phyloP scores from a whole-genome alignment of 2,113 vertebrate species.

The Hepsetus odoe region DNA sequence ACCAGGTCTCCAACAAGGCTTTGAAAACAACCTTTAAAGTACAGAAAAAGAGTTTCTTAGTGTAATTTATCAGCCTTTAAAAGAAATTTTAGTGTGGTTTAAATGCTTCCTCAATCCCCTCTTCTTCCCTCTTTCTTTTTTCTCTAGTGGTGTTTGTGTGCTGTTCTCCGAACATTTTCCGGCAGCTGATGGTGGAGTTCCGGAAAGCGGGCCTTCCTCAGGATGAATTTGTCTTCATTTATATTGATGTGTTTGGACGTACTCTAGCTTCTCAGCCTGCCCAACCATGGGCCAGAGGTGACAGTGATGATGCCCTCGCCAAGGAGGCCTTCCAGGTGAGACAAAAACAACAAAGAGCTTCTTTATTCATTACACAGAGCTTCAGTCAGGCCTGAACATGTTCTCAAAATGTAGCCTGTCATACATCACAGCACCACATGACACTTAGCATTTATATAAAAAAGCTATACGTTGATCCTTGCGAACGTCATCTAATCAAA shows the following conservation, averaged over 20 bases:
- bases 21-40: not conserved
- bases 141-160: slow-evolving; percentile 88
- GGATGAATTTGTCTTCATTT: slow-evolving; percentile 88
- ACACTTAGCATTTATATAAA: too few species aligned
- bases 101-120: not conserved
- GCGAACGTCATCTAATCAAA: too few species aligned
- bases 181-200: slow-evolving; percentile 85
- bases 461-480: too few species aligned
- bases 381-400: too few species aligned
- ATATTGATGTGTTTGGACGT: slow-evolving; percentile 86
- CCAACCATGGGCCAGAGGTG: slow-evolving; percentile 83
- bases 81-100: too few species aligned
- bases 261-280: slow-evolving; percentile 73
- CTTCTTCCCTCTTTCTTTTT: not conserved
- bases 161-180: slow-evolving; percentile 83
- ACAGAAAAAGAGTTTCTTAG: not conserved
- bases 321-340: slow-evolving; percentile 84
- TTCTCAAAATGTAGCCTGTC: too few species aligned
- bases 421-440: too few species aligned
- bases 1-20: not conserved
- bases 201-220: slow-evolving; percentile 72
- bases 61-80: not conserved
- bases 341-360: not conserved
- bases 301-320: slow-evolving; percentile 77
- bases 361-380: too few species aligned